These are phyloP conservation scores for Morelia viridis DNA, from an alignment of 2,797 vertebrate genomes.

Conservation along the genomic window DNA sequence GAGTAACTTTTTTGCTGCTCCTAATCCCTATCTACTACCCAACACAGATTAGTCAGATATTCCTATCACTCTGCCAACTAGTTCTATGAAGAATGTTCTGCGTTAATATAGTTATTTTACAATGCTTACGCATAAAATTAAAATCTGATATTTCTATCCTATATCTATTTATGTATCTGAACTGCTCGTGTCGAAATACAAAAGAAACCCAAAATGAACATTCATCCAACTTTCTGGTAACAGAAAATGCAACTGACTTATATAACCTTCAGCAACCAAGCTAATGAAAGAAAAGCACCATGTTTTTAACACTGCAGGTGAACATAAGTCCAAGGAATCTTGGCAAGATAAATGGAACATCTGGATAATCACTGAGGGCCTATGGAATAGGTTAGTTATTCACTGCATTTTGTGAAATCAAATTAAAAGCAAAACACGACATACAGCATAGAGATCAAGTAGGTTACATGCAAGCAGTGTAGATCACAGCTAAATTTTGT, in stretches of 20 bases:
- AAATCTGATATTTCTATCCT: not conserved
- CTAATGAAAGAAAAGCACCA: conserved; percentile 15
- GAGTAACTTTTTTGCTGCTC: not conserved
- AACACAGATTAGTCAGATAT: not conserved
- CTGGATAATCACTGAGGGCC: conserved; percentile 16
- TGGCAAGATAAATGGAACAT: conserved; percentile 32
- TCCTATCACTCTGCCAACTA: not conserved
- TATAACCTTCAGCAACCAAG: conserved; percentile 4
- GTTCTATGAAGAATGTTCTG: not conserved
- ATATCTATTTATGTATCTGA: not conserved
- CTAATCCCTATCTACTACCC: not conserved
- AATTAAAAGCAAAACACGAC: conserved; percentile 52
- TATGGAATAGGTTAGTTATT: conserved; percentile 50
- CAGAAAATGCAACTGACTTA: not conserved
- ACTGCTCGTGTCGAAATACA: not conserved
- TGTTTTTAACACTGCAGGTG: conserved; percentile 40
- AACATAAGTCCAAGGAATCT: not conserved
- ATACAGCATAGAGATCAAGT: conserved; percentile 47
- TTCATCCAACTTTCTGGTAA: not conserved
- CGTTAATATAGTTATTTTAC: not conserved
- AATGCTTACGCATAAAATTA: not conserved
- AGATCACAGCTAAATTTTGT: conserved; percentile 39
- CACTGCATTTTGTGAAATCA: conserved; percentile 56
- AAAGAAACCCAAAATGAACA: conserved; percentile 27
- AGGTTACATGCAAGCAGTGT: conserved; percentile 31